These are phyloP conservation scores for Xenopus borealis DNA, from an alignment of 2,113 vertebrate genomes.

Conservation along the genomic window DNA sequence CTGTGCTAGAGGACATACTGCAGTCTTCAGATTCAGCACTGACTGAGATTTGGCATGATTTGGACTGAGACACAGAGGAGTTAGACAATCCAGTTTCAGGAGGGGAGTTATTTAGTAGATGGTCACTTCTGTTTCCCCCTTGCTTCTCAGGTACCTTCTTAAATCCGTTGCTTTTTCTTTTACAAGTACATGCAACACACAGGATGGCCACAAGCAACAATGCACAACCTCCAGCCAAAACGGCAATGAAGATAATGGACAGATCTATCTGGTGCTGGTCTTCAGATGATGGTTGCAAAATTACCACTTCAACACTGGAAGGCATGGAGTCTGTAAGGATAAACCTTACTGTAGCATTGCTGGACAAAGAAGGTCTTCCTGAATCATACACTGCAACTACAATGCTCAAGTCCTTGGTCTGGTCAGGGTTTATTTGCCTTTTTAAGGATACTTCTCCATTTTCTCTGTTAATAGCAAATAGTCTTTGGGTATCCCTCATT, in stretches of 20 bases:
- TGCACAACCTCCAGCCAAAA: slow-evolving; percentile 59
- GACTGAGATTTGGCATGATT: neutral
- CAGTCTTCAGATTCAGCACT: neutral
- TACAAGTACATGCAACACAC: slow-evolving; percentile 56
- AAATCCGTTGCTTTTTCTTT: slow-evolving; percentile 25
- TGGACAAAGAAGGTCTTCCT: slow-evolving; percentile 50
- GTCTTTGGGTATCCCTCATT: slow-evolving; percentile 51
- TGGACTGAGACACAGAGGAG: rapidly evolving
- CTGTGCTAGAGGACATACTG: neutral
- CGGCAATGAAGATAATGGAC: slow-evolving; percentile 57
- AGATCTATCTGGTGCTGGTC: slow-evolving; percentile 47
- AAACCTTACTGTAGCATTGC: slow-evolving; percentile 52
- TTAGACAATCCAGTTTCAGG: neutral
- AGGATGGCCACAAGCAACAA: slow-evolving; percentile 64
- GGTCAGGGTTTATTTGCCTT: slow-evolving; percentile 39
- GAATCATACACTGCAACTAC: slow-evolving; percentile 49
- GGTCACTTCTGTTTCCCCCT: neutral
- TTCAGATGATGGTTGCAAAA: slow-evolving; percentile 48
- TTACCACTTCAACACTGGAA: slow-evolving; percentile 57
- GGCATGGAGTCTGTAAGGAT: slow-evolving; percentile 55
- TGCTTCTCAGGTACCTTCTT: neutral
- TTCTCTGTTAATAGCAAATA: slow-evolving; percentile 55
- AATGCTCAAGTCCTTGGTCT: neutral
- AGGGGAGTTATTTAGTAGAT: neutral
- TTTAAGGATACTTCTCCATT: slow-evolving; percentile 61